Evolutionary conservation across 2,113 vertebrate genomes (phyloP).

Genomic region (Ciconia stormi): DNA sequence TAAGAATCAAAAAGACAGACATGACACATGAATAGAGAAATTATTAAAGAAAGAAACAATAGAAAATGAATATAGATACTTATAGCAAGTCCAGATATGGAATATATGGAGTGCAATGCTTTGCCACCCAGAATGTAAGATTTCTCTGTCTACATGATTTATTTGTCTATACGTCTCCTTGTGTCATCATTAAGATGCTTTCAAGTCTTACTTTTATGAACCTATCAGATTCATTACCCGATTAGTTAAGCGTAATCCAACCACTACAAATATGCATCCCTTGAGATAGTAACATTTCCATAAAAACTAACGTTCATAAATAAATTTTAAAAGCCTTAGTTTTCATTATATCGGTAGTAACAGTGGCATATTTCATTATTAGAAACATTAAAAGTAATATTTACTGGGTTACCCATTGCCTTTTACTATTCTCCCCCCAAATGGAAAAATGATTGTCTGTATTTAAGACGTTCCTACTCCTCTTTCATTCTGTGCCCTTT

Average conservation of each 20-base stretch:
- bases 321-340: not conserved
- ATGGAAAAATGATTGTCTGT: not conserved
- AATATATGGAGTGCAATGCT: not conserved
- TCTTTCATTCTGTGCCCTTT: not conserved
- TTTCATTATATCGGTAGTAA: not conserved
- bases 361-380: not conserved
- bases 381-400: not conserved
- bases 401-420: not conserved
- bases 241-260: not conserved
- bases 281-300: not conserved
- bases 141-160: not conserved
- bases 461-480: not conserved
- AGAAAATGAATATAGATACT: conserved; percentile 1
- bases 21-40: conserved; percentile 35
- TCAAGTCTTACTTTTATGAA: not conserved
- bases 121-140: not conserved
- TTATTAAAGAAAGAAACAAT: conserved; percentile 32
- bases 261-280: rapidly evolving
- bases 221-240: not conserved
- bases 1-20: conserved; percentile 7
- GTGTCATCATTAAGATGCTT: not conserved
- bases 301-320: not conserved
- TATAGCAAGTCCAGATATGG: not conserved
- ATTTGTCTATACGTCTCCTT: not conserved
- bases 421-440: not conserved